A percentile compares a stretch with the other conserved stretches of the same genome.
phyloP scores from a whole-genome alignment of 2,113 vertebrate genomes.

The Tachysurus vachellii region DNA sequence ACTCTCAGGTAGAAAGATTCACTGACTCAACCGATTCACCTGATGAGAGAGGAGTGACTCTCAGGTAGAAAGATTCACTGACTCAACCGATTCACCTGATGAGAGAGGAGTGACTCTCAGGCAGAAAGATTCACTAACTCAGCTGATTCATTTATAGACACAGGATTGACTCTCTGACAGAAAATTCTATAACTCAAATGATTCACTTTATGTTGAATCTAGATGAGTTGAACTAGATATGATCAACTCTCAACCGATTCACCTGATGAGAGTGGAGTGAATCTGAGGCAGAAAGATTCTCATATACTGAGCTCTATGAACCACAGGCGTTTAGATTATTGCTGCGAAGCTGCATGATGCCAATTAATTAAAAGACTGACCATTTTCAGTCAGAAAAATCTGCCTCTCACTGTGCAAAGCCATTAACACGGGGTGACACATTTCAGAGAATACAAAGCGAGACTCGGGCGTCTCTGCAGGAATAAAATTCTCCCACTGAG shows the following conservation, averaged over 20 bases:
- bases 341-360: conserved; percentile 33
- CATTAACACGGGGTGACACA: conserved; percentile 7
- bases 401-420: conserved; percentile 15
- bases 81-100: background rate
- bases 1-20: background rate
- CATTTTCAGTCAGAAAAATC: conserved; percentile 16
- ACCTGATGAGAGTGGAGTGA: background rate
- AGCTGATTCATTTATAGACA: background rate
- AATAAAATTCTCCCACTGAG: conserved; percentile 5
- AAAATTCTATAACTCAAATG: background rate
- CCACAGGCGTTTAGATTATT: background rate
- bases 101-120: background rate
- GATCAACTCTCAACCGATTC: background rate
- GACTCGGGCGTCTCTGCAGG: conserved; percentile 21
- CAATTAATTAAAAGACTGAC: conserved; percentile 51
- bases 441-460: conserved; percentile 11
- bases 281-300: background rate
- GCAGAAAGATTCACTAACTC: background rate
- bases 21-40: background rate
- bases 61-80: background rate
- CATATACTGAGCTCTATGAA: background rate
- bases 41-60: background rate
- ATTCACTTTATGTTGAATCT: no score
- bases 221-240: no score
- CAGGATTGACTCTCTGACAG: background rate